These are phyloP conservation scores for Podarcis cretensis DNA, from an alignment of 2,113 vertebrate genomes.

Conservation along the genomic window DNA sequence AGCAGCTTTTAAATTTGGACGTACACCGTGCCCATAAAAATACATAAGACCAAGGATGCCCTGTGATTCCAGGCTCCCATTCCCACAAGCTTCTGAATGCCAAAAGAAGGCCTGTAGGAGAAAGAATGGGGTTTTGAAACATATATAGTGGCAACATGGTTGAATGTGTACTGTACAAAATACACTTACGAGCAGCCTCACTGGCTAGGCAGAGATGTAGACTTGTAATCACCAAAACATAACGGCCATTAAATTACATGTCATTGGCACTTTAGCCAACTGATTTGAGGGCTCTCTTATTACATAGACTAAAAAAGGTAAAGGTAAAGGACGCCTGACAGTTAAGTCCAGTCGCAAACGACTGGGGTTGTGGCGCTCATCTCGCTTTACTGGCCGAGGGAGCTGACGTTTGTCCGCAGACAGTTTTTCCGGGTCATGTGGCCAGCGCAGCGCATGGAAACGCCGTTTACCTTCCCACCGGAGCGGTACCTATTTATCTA, in stretches of 20 bases:
- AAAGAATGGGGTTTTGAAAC: background rate
- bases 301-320: background rate
- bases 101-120: conserved; percentile 82
- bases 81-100: conserved; percentile 85
- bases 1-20: conserved; percentile 67
- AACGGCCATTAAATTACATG: background rate
- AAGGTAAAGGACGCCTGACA: too few species aligned
- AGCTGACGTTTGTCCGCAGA: too few species aligned
- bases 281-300: background rate
- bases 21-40: conserved; percentile 77
- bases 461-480: too few species aligned
- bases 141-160: background rate
- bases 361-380: too few species aligned
- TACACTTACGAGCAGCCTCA: background rate
- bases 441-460: too few species aligned
- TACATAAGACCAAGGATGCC: conserved; percentile 84
- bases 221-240: background rate
- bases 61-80: conserved; percentile 85
- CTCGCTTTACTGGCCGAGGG: too few species aligned
- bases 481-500: too few species aligned
- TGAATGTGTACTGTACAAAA: background rate
- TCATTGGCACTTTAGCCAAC: background rate
- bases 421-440: too few species aligned
- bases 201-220: background rate
- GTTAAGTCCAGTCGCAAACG: too few species aligned